Evolutionary conservation across 1,140 invertebrate genomes (phyloP), one percentile per base, ranked within the genome.

Genomic region (Neodiprion pinetum): DNA sequence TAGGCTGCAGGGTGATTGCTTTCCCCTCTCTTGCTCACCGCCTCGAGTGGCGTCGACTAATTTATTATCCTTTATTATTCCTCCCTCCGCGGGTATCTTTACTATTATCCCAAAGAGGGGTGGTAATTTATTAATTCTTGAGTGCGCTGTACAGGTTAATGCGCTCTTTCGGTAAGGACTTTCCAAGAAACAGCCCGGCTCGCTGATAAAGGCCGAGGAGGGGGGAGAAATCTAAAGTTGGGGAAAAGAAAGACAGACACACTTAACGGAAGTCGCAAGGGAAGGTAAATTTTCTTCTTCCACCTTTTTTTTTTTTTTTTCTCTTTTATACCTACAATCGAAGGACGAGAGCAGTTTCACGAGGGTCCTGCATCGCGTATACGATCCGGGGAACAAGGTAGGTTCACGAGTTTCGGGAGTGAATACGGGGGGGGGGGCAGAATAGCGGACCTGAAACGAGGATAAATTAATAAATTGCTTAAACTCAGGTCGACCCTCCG

Each of bases 391-490:
- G 17, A 72, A 76, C 48, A 53, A 72, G 72, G 67, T 23, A 78
- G 47, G 71, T 48, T 49, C n/a, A 48, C 8, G 23, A 48, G 21
- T 9, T 40, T 21, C 23, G 47, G 14, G 70, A 12, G 50, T 53
- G 10, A 14, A 17, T 14, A 49, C 40, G 66, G 50, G 17, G 17
- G 17, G 17, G 17, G 17, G 17, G 0, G 12, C 23, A 72, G 61
- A 40, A 71, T 28, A 9, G 67, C 71, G 75, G 72, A 72, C 75
- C 78, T 76, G 77, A 83, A 85, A 83, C 79, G 77, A 77, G 78
- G 74, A 78, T 78, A 85, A 86, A 86, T 87, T 85, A 86, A 86
- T 86, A 84, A 87, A 86, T 86, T 84, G 81, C 83, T 84, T 78
- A 80, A 85, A 85, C 82, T 85, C 80, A 82, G 84, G 82, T 84